Conservation (phyloP, 2,113 vertebrate genomes). For the Calypte anna region DNA sequence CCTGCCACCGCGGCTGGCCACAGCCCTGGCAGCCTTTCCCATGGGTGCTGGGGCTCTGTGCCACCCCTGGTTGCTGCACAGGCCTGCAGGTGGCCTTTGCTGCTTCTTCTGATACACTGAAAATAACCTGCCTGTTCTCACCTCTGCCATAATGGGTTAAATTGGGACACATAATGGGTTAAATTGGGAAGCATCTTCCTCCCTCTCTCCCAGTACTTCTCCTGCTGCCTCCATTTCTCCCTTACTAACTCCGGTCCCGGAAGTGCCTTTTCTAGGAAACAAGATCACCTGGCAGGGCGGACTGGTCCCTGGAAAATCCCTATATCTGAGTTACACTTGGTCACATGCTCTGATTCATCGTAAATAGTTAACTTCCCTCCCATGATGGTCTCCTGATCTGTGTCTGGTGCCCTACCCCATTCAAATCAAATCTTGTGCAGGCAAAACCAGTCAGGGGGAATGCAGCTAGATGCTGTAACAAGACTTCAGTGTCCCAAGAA, state of each 20-base stretch:
- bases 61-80: not conserved
- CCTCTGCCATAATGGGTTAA: not conserved
- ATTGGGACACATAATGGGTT: not conserved
- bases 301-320: constrained; percentile 57
- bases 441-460: constrained; percentile 63
- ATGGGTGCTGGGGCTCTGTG: not conserved
- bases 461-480: constrained; percentile 46
- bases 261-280: constrained; percentile 74
- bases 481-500: constrained; percentile 57
- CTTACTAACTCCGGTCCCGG: constrained; percentile 40
- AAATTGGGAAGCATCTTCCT: constrained; percentile 22
- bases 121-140: not conserved
- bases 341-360: constrained; percentile 32
- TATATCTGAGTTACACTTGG: constrained; percentile 7
- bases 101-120: constrained; percentile 60
- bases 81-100: constrained; percentile 33
- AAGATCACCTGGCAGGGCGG: constrained; percentile 49
- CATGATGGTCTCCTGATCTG: constrained; percentile 27
- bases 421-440: constrained; percentile 59
- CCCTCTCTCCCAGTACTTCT: not conserved
- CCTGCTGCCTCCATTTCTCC: not conserved
- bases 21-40: not conserved
- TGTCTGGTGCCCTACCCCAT: constrained; percentile 21
- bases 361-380: constrained; percentile 45
- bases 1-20: not conserved